Conservation (phyloP, 2,888 invertebrate species). For the Lithophane leautieri region DNA sequence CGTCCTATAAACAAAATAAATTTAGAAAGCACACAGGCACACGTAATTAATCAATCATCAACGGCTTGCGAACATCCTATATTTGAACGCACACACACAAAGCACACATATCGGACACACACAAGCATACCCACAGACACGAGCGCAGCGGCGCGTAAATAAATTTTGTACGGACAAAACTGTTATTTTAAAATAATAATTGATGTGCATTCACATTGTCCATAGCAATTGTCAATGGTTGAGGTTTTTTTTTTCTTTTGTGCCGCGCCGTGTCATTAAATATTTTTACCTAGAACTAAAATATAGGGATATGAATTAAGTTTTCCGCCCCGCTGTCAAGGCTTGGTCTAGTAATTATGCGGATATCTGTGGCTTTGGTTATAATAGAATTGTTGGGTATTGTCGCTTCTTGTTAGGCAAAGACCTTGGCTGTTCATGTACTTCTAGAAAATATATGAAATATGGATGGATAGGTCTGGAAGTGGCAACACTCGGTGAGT, state of each 20-base stretch:
- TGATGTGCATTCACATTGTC: constrained; percentile 83
- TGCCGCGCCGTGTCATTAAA: constrained; percentile 74
- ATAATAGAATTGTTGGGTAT: constrained; percentile 56
- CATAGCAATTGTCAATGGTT: constrained; percentile 82
- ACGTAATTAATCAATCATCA: constrained; percentile 83
- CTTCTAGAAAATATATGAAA: background rate
- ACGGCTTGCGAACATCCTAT: constrained; percentile 82
- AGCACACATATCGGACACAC: constrained; percentile 31
- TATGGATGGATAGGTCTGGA: background rate
- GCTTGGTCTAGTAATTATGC: constrained; percentile 45
- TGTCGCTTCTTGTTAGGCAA: constrained; percentile 1
- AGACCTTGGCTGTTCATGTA: constrained; percentile 22
- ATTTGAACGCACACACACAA: constrained; percentile 68
- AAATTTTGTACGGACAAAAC: constrained; percentile 90
- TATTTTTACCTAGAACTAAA: constrained; percentile 67
- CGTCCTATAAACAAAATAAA: constrained; percentile 73
- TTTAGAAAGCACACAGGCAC: constrained; percentile 79
- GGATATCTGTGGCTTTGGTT: constrained; percentile 41
- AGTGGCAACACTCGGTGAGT: background rate
- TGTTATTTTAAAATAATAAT: constrained; percentile 90
- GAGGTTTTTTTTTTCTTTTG: constrained; percentile 81
- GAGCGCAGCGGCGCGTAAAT: constrained; percentile 85
- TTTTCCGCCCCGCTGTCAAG: constrained; percentile 59
- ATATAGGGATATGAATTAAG: constrained; percentile 58
- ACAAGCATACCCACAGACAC: constrained; percentile 57